Evolutionary conservation across 2,113 vertebrate genomes (phyloP).

Genomic region (Spilogale gracilis): DNA sequence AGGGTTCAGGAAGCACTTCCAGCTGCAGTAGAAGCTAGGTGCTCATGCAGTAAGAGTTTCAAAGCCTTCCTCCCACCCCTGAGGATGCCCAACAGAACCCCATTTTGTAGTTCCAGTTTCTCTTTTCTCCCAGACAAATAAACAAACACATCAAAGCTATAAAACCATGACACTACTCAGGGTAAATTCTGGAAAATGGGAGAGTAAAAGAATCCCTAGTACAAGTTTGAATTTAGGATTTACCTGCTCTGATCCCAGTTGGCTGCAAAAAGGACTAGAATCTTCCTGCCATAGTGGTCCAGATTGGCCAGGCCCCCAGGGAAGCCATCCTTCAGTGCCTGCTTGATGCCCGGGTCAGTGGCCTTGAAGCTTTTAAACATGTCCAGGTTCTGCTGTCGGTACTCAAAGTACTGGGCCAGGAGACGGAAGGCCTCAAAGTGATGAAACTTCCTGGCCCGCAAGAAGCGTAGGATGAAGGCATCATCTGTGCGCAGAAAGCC

Average conservation of each 20-base stretch:
- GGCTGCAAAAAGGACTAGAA: slow-evolving; percentile 97
- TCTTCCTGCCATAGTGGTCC: slow-evolving; percentile 98
- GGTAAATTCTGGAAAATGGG: slow-evolving; percentile 37
- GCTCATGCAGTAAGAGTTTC: background rate
- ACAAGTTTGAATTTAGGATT: slow-evolving; percentile 50
- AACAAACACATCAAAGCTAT: background rate
- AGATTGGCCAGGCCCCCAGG: slow-evolving; percentile 97
- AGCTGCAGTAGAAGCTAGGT: background rate
- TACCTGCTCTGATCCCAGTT: slow-evolving; percentile 99
- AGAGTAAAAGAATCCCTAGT: background rate
- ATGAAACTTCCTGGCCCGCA: slow-evolving; percentile 98
- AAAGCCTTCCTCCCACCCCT: background rate
- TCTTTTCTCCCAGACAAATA: background rate
- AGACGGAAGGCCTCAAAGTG: slow-evolving; percentile 99
- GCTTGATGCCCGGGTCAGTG: slow-evolving; percentile 98
- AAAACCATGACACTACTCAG: background rate
- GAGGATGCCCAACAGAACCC: background rate
- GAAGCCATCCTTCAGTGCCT: slow-evolving; percentile 98
- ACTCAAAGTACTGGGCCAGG: slow-evolving; percentile 98
- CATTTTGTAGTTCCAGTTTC: background rate
- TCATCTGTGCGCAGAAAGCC: slow-evolving; percentile 99
- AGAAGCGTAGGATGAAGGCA: slow-evolving; percentile 97
- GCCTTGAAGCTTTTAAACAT: slow-evolving; percentile 99
- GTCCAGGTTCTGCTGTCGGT: slow-evolving; percentile 98
- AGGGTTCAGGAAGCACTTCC: background rate